Conservation (phyloP, 2,113 vertebrate genomes). For the Struthio camelus region DNA sequence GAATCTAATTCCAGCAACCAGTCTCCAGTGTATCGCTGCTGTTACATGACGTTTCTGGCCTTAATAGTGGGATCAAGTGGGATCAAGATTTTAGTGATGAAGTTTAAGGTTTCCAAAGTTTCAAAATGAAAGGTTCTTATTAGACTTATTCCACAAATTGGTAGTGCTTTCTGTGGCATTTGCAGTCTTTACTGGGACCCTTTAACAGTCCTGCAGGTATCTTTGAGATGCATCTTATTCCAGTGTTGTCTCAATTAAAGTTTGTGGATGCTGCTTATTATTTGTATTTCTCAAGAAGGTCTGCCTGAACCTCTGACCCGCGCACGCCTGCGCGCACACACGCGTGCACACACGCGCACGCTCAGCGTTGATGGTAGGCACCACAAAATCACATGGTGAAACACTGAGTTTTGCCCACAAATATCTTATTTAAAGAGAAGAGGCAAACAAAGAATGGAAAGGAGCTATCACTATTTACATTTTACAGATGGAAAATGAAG, state of each 20-base stretch:
- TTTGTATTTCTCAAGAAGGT: neutral
- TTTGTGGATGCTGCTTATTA: neutral
- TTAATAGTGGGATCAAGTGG: neutral
- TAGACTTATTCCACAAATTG: neutral
- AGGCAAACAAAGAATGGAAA: neutral
- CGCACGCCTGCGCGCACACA: neutral
- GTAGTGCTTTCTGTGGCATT: neutral
- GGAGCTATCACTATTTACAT: neutral
- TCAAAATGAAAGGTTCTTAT: neutral
- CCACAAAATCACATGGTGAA: neutral
- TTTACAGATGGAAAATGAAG: neutral
- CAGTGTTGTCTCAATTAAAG: neutral
- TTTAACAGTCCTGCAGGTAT: neutral
- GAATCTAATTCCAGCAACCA: neutral
- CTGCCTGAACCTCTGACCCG: neutral
- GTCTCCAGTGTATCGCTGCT: neutral
- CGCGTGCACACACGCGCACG: neutral
- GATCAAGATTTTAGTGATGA: neutral
- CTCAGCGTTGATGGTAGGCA: neutral
- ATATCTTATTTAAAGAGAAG: neutral
- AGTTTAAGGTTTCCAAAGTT: neutral
- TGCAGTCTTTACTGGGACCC: neutral
- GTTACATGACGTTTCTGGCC: neutral
- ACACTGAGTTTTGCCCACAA: neutral
- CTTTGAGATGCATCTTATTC: neutral